Evolutionary conservation across 2,888 invertebrate genomes (phyloP).

Genomic region (Heliconius ismenius): DNA sequence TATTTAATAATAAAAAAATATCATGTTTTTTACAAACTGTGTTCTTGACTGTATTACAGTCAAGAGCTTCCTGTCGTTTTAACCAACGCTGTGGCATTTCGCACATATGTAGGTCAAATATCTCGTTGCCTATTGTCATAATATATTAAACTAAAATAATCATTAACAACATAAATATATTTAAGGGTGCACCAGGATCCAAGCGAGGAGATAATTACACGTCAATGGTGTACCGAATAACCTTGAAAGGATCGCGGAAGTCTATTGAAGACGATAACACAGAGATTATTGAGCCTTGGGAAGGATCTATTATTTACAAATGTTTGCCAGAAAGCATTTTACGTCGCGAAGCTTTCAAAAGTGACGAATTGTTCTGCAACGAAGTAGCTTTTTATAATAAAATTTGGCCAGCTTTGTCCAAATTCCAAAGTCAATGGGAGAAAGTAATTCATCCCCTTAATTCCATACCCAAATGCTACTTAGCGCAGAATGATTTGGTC

Average conservation of each 20-base stretch:
- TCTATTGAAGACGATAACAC: slow-evolving; percentile 57
- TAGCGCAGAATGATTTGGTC: slow-evolving; percentile 81
- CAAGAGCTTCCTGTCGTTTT: no score
- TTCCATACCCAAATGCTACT: slow-evolving; percentile 83
- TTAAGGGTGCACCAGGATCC: slow-evolving; percentile 85
- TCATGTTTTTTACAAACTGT: no score
- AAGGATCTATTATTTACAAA: slow-evolving; percentile 86
- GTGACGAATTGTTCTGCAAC: slow-evolving; percentile 86
- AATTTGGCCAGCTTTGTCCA: slow-evolving; percentile 85
- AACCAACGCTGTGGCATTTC: no score
- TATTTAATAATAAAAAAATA: no score
- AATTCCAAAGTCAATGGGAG: slow-evolving; percentile 80
- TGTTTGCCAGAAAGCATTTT: slow-evolving; percentile 84
- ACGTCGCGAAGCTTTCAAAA: slow-evolving; percentile 86
- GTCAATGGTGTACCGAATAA: slow-evolving; percentile 86
- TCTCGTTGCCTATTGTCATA: no score
- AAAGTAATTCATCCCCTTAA: slow-evolving; percentile 71
- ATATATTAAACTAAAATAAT: no score
- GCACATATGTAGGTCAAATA: no score
- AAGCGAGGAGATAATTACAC: slow-evolving; percentile 89
- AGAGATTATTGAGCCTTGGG: slow-evolving; percentile 79
- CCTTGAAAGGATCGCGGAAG: slow-evolving; percentile 78
- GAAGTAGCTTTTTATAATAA: slow-evolving; percentile 87
- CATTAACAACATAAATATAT: not conserved
- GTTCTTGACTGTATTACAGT: not conserved